Base-by-base conservation (phyloP, 2,888 invertebrate genomes). In the Tinea trinotella region DNA sequence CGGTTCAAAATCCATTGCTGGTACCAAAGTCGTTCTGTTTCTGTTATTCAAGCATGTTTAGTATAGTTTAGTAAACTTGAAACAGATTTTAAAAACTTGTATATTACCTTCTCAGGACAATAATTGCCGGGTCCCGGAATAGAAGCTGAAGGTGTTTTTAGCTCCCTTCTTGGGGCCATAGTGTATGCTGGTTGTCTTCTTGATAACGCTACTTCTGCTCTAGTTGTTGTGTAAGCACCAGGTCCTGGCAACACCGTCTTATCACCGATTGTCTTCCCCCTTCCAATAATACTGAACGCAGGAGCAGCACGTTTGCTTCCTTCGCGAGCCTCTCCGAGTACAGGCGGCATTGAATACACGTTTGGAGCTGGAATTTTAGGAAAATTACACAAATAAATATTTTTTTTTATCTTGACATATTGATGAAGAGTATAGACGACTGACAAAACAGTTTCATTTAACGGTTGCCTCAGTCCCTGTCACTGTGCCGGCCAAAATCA, bases 281-380 rank as follows among this genome's bases (percentile, higher is more conserved):
- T 89, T 5, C 96, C 94, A 5, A 93, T 91, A 62, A 98, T 93
- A 54, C 96, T 94, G 74, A 92, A 98, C 6, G 96, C 92, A 1
- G 98, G 97, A 1, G 97, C 92, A 48, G 93, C 91, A 71, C 90
- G 74, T 74, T 89, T 69, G 72, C 86, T 64, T 64, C 88, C 85
- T 57, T 86, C 85, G 56, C 80, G 78, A 15, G 85, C 82, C 62
- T 69, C 91, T 74, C 71, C 91, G 66, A 95, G 88, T 55, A 92
- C 91, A 53, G 94, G 90, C 57, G 94, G 94, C 76, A 96, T 93
- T 67, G 92, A 93, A 85, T 96, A 96, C 59, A 93, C 91, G 78
- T 96, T 96, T 55, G 96, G 96, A 66, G 94, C 96, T 95, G 84
- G 52, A 84, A 80, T 57, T 4, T 30, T 30, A n/a, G n/a, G n/a